A percentile compares a stretch with the other conserved stretches of the same genome.
Conservation (phyloP, 2,888 invertebrate species). For the Euplexia lucipara region DNA sequence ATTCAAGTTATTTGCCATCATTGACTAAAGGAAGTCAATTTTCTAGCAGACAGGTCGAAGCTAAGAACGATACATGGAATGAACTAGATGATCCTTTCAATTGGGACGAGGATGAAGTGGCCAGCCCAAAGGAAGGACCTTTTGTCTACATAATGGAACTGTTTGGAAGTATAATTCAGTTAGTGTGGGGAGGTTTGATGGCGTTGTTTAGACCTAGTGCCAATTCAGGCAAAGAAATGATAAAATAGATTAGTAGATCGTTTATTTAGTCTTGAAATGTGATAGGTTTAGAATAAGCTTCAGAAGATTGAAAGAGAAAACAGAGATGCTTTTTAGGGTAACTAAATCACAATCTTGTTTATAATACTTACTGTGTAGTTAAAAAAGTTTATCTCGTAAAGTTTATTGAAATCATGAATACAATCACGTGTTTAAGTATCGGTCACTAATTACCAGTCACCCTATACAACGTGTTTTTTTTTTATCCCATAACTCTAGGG, state of each 20-base stretch:
- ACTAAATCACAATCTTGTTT: too few species aligned
- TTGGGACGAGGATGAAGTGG: conserved; percentile 71
- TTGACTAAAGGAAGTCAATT: conserved; percentile 18
- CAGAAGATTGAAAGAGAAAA: not conserved
- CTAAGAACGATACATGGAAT: conserved; percentile 45
- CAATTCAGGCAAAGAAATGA: not conserved
- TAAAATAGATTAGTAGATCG: not conserved
- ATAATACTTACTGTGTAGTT: too few species aligned
- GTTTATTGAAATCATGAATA: too few species aligned
- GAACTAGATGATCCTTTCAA: conserved; percentile 68
- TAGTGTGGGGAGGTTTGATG: conserved; percentile 79
- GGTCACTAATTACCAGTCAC: too few species aligned
- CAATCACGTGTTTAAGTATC: too few species aligned
- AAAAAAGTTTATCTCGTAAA: too few species aligned
- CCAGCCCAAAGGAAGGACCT: conserved; percentile 70
- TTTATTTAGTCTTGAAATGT: not conserved
- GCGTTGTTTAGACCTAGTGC: conserved; percentile 71
- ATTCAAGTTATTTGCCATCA: conserved; percentile 77
- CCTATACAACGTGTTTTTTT: too few species aligned
- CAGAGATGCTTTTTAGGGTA: not conserved
- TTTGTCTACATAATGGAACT: conserved; percentile 79
- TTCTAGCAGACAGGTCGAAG: conserved; percentile 14
- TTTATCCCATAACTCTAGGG: too few species aligned
- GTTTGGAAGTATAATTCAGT: conserved; percentile 78
- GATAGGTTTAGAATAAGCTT: not conserved